These are phyloP conservation scores for Falco concolor DNA, from an alignment of 2,797 vertebrate genomes.

Conservation along the genomic window DNA sequence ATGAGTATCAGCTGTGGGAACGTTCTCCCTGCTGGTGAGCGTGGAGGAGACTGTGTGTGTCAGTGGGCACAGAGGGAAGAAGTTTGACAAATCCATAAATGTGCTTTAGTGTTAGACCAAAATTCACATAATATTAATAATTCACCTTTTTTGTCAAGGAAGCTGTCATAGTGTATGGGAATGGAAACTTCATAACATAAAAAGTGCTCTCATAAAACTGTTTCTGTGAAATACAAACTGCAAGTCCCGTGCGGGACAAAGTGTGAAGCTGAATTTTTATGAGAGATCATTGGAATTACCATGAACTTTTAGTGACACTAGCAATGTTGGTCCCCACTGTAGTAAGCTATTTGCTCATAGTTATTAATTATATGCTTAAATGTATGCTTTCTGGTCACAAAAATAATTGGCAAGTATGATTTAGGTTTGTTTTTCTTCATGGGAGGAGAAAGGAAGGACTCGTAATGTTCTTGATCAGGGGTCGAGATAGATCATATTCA, in stretches of 20 bases:
- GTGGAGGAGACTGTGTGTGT: neutral
- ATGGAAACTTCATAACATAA: conserved; percentile 39
- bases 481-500: neutral
- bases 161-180: neutral
- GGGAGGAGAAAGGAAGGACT: conserved; percentile 41
- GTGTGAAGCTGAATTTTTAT: conserved; percentile 63
- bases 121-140: neutral
- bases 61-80: neutral
- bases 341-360: conserved; percentile 17
- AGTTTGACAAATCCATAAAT: neutral
- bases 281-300: conserved; percentile 28
- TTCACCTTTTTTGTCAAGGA: neutral
- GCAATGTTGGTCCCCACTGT: conserved; percentile 10
- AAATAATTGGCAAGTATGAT: conserved; percentile 26
- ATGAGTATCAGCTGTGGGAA: neutral
- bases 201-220: conserved; percentile 64
- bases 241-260: conserved; percentile 28
- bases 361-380: conserved; percentile 35
- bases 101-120: neutral
- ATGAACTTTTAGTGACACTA: conserved; percentile 65
- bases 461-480: conserved; percentile 9
- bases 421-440: conserved; percentile 12
- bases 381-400: conserved; percentile 29
- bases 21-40: neutral
- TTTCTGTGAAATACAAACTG: conserved; percentile 21